Base-by-base conservation (phyloP, 2,888 invertebrate genomes). In the Heliconius sara region DNA sequence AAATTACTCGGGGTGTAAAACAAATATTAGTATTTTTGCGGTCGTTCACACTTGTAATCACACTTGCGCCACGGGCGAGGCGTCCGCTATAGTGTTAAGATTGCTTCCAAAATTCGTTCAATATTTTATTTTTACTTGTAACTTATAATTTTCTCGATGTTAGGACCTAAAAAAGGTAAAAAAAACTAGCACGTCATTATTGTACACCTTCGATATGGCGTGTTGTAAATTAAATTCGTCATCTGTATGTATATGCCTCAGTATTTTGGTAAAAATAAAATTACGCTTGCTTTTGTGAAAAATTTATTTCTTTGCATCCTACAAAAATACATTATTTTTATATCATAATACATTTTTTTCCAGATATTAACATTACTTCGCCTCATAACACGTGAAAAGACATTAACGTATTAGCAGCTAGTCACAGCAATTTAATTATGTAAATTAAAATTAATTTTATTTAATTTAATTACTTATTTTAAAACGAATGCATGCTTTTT, bases 21-120 rank as follows among this genome's bases (percentile, higher is more conserved):
- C 93, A 93, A 94, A 94, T 93, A 94, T 93, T 93, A 90, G 93
- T 89, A 91, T 91, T 92, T 90, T 89, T 84, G 87, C 87, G 89
- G 88, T 86, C 87, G 87, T 86, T 87, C 89, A 85, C 89, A 86
- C 89, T 85, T 77, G 80, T 84, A 79, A 84, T 82, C 81, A 83
- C 76, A 75, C 57, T 75, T 39, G 34, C 76, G 82, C 81, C 79
- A 47, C 79, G 78, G 79, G 77, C 83, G 79, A 81, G 85, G 80
- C 86, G 84, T 84, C 88, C 85, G 87, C 83, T 88, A 88, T 90
- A 88, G 91, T 91, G 91, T 89, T 84, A 90, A 91, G 88, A 90
- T 91, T 90, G 88, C 88, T 86, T 86, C 87, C 87, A 85, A 87
- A 89, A 87, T 88, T 87, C 83, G 83, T 81, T 85, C 81, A 86